Evolutionary conservation across 2,113 vertebrate species (phyloP), one percentile per base, ranked within the genome.

Genomic region (Glareola pratincola): DNA sequence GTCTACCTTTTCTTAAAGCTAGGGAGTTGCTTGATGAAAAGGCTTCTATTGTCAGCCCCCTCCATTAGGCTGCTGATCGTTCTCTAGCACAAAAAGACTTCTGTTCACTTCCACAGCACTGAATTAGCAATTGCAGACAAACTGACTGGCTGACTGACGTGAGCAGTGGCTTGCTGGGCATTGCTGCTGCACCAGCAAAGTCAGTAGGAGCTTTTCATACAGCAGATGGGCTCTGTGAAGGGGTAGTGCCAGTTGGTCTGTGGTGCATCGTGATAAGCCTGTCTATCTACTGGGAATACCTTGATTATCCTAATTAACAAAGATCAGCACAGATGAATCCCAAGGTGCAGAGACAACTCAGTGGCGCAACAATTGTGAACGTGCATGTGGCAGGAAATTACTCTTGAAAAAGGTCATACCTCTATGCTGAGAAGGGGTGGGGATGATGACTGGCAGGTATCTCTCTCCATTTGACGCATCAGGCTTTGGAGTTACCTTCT

Each of bases 31-130:
- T 74, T 54, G 21, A 53, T 93, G 71, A 95, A 94, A 94, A 91
- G 74, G 62, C 93, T 73, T 63, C 87, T 94, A 57, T 95, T 96
- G 95, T 96, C 76, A 81, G 85, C 43, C 51, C 69, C 27, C 47
- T 84, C 83, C 56, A n/a, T 91, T 60, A 92, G 79, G 72, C 95
- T 92, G 92, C 85, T 0, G 15, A 19, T 85, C 4, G 0, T 51
- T 60, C 90, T 53, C 2, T 39, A n/a, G 82, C 68, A 96, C 94
- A 96, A 93, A 96, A 95, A 88, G 90, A 29, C 85, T 95, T 94
- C 85, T 95, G 88, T 95, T 96, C 72, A 2, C 85, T 93, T 67
- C 29, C 85, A 34, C n/a, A 32, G 91, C 43, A 3, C 76, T 72
- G 91, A 94, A 78, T 91, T 86, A 81, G 94, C 90, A 63, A 26